phyloP scores from a whole-genome alignment of 2,888 invertebrate genomes.

The Coremacera marginata region DNA sequence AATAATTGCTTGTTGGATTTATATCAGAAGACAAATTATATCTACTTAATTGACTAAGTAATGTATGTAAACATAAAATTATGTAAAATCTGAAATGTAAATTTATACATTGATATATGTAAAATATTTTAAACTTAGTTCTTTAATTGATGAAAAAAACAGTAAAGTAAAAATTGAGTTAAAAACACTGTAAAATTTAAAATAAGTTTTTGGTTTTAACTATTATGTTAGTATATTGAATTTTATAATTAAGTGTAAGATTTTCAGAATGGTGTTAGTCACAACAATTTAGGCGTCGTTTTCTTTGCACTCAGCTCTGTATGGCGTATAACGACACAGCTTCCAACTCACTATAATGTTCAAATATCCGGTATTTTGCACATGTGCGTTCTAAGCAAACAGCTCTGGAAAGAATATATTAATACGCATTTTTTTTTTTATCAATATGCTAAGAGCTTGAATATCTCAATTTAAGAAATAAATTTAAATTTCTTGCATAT shows the following conservation, averaged over 20 bases:
- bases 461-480: too few species aligned
- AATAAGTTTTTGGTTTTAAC: not conserved
- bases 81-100: not conserved
- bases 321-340: too few species aligned
- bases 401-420: too few species aligned
- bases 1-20: slow-evolving; percentile 7
- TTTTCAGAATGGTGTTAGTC: too few species aligned
- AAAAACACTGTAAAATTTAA: not conserved
- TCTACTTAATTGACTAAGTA: slow-evolving; percentile 18
- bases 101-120: slow-evolving; percentile 3
- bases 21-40: slow-evolving; percentile 7
- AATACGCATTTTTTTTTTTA: too few species aligned
- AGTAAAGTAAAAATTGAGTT: not conserved
- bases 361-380: too few species aligned
- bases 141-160: not conserved
- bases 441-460: too few species aligned
- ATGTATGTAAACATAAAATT: not conserved
- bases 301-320: too few species aligned
- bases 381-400: too few species aligned
- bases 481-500: too few species aligned
- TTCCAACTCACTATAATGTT: too few species aligned
- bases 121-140: slow-evolving; percentile 6
- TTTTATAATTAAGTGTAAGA: not conserved
- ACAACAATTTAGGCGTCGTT: too few species aligned
- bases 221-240: not conserved